Conservation (phyloP, 2,113 vertebrate genomes). For the Heptranchias perlo region DNA sequence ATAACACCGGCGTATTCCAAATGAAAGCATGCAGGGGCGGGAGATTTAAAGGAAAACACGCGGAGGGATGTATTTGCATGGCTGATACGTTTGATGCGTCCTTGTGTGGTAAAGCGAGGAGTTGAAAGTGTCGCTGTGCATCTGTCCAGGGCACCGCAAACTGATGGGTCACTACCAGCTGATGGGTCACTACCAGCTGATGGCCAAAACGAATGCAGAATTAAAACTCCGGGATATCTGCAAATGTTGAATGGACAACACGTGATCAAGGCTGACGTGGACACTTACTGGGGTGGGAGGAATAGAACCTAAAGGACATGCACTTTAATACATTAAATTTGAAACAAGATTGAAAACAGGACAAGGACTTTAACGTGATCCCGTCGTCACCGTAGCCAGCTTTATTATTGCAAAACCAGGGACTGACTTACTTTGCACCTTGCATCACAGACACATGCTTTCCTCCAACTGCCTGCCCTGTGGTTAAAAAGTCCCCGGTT, state of each 20-base stretch:
- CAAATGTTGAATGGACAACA: not conserved
- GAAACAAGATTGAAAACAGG: slow-evolving; percentile 9
- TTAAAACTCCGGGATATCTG: not conserved
- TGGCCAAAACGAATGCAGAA: not conserved
- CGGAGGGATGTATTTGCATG: not conserved
- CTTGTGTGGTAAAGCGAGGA: not conserved
- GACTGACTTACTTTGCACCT: not conserved
- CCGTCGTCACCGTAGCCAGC: not conserved
- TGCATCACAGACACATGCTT: not conserved
- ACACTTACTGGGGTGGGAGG: not conserved
- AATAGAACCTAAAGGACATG: not conserved
- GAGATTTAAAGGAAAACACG: not conserved
- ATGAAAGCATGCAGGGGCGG: not conserved
- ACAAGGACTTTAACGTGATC: not conserved
- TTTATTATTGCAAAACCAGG: not conserved
- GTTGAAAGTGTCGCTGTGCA: not conserved
- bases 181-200: not conserved
- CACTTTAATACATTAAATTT: not conserved
- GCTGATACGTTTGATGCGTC: not conserved
- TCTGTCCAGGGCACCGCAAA: not conserved
- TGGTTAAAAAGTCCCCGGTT: not conserved
- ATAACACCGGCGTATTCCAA: not conserved
- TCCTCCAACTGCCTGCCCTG: not conserved
- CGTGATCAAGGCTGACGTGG: not conserved
- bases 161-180: not conserved